Percentiles rank a stretch among this genome's conserved stretches.
phyloP scores from a whole-genome alignment of 2,113 vertebrate genomes.

The Thamnophis sirtalis region DNA sequence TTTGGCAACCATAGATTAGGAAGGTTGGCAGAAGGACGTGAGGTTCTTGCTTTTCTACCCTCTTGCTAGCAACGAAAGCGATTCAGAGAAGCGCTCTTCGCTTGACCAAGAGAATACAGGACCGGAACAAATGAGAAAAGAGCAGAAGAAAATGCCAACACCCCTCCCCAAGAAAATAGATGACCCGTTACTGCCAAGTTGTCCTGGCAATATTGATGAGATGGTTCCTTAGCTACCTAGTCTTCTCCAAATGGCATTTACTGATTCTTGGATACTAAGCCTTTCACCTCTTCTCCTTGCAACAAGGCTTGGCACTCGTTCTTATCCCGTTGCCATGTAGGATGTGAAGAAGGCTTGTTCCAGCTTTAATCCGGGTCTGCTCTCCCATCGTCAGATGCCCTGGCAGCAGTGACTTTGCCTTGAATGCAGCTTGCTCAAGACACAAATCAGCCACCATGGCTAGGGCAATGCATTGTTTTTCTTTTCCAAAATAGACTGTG shows the following conservation, averaged over 20 bases:
- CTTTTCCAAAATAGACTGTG: not conserved
- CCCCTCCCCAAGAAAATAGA: not conserved
- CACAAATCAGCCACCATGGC: not conserved
- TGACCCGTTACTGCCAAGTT: not conserved
- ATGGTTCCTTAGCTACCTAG: not conserved
- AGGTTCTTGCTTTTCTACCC: not conserved
- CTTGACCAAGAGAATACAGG: not conserved
- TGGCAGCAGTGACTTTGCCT: not conserved
- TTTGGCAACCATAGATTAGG: slow-evolving; percentile 41
- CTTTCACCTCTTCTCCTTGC: not conserved
- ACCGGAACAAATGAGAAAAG: not conserved
- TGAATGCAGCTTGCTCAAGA: not conserved
- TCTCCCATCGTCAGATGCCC: not conserved
- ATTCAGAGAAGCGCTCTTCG: not conserved
- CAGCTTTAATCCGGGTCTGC: too few relatives aligned
- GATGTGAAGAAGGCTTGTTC: too few relatives aligned
- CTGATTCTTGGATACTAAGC: not conserved
- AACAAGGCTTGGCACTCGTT: not conserved
- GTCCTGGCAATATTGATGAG: not conserved
- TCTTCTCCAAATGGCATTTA: not conserved
- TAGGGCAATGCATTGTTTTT: too few relatives aligned
- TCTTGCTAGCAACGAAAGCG: accelerated
- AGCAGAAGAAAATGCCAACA: not conserved
- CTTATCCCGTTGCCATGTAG: too few relatives aligned
- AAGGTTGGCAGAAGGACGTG: slow-evolving; percentile 48